These are phyloP conservation scores for Caenorhabditis macrosperma DNA, from an alignment of 2,888 invertebrate species.

Conservation along the genomic window DNA sequence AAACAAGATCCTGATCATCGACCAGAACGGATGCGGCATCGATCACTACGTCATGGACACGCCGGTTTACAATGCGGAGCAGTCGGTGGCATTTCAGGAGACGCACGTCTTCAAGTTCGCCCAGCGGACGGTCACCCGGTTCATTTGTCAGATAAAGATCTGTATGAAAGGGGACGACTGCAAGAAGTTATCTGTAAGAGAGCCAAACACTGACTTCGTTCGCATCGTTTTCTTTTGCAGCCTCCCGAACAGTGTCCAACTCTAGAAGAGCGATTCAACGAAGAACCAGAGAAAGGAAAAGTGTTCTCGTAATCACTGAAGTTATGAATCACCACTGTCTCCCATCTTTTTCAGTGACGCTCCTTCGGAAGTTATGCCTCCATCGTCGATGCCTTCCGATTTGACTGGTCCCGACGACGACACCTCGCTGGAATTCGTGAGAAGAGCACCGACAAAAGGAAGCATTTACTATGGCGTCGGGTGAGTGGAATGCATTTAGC, in stretches of 20 bases:
- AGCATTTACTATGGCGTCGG: conserved; percentile 61
- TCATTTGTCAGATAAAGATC: conserved; percentile 78
- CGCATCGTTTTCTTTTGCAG: conserved; percentile 49
- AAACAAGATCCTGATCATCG: conserved; percentile 79
- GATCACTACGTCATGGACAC: conserved; percentile 79
- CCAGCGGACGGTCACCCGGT: conserved; percentile 78
- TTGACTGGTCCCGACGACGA: conserved; percentile 52
- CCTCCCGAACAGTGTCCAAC: conserved; percentile 71
- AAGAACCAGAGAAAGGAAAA: conserved; percentile 45
- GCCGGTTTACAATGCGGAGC: conserved; percentile 74
- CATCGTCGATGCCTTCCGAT: conserved; percentile 45
- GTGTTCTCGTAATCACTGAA: conserved; percentile 30
- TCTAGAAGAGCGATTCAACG: conserved; percentile 65
- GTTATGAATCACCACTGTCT: too few species aligned
- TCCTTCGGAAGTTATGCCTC: conserved; percentile 27
- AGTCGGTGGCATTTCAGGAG: conserved; percentile 78
- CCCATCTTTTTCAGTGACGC: conserved; percentile 16
- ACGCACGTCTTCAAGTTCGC: conserved; percentile 80
- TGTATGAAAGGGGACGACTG: conserved; percentile 78
- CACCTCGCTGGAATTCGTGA: conserved; percentile 60
- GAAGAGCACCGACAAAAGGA: conserved; percentile 55
- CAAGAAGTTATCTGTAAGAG: conserved; percentile 72
- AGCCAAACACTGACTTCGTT: too few species aligned
- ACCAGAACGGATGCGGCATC: conserved; percentile 79
- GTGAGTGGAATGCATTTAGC: too few species aligned